Evolutionary conservation across 2,797 vertebrate species (phyloP).

Genomic region (Ataeniobius toweri): DNA sequence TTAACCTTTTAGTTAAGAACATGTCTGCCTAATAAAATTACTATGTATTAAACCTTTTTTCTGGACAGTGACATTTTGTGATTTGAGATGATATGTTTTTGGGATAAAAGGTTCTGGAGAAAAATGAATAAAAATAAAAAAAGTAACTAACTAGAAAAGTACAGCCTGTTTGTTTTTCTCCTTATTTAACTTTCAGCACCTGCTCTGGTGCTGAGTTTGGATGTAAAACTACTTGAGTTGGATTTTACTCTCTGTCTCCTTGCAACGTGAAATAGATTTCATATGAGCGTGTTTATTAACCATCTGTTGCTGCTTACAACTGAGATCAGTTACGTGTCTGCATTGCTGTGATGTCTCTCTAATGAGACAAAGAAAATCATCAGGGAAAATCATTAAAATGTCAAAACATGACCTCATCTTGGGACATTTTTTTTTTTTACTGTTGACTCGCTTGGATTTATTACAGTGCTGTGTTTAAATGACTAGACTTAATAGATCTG

Average conservation of each 20-base stretch:
- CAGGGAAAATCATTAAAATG: not conserved
- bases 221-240: not conserved
- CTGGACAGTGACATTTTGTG: not conserved
- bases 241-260: not conserved
- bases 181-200: not conserved
- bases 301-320: slow-evolving; percentile 5
- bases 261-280: slow-evolving; percentile 5
- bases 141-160: not conserved
- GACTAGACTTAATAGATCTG: not conserved
- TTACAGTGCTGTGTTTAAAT: not conserved
- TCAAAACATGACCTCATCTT: slow-evolving; percentile 6
- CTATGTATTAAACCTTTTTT: not conserved
- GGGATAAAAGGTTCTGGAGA: not conserved
- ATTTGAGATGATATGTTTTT: not conserved
- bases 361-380: not conserved
- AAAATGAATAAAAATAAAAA: not conserved
- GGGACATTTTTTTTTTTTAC: not conserved
- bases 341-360: not conserved
- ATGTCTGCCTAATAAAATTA: not conserved
- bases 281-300: not conserved
- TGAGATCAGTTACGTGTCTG: not conserved
- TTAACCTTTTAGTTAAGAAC: not conserved
- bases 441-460: not conserved
- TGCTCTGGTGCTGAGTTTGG: not conserved
- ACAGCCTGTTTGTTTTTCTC: too few species aligned